Percentiles rank a stretch among this genome's conserved stretches.
Conservation (phyloP, 1,140 invertebrate species). For the Drosophila willistoni region DNA sequence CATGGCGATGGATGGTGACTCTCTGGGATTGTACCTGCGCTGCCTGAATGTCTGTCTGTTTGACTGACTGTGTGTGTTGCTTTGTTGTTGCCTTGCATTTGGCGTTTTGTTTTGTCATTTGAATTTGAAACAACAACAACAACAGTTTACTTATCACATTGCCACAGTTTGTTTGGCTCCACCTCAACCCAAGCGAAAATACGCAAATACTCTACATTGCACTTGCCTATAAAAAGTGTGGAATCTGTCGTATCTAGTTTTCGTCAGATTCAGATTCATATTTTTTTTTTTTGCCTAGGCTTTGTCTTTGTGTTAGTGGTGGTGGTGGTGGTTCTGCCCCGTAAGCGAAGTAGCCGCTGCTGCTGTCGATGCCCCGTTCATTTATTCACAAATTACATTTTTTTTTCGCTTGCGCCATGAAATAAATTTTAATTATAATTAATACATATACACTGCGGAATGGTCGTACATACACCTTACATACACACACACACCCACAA, state of each 20-base stretch:
- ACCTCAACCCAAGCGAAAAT: constrained; percentile 21
- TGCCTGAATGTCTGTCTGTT: constrained; percentile 23
- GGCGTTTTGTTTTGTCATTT: constrained; percentile 62
- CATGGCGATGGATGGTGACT: not conserved
- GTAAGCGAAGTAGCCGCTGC: constrained; percentile 25
- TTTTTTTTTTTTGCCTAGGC: constrained; percentile 39
- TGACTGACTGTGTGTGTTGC: constrained; percentile 3
- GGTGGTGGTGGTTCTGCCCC: constrained; percentile 14
- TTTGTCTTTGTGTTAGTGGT: constrained; percentile 33
- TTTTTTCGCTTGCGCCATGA: constrained; percentile 50
- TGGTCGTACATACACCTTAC: constrained; percentile 24
- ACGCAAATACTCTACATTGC: constrained; percentile 74
- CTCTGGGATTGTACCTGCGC: constrained; percentile 18
- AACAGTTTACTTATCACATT: constrained; percentile 61
- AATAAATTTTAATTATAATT: constrained; percentile 76
- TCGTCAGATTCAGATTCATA: constrained; percentile 44
- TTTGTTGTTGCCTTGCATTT: constrained; percentile 25
- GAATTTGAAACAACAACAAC: constrained; percentile 29
- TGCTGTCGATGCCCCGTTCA: constrained; percentile 29
- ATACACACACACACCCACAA: constrained; percentile 26
- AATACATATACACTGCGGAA: constrained; percentile 51
- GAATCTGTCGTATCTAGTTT: constrained; percentile 41
- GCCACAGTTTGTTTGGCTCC: constrained; percentile 39
- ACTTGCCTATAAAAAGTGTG: constrained; percentile 39
- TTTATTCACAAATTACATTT: constrained; percentile 44